phyloP scores from a whole-genome alignment of 2,888 invertebrate genomes.

The Papilio elwesi region DNA sequence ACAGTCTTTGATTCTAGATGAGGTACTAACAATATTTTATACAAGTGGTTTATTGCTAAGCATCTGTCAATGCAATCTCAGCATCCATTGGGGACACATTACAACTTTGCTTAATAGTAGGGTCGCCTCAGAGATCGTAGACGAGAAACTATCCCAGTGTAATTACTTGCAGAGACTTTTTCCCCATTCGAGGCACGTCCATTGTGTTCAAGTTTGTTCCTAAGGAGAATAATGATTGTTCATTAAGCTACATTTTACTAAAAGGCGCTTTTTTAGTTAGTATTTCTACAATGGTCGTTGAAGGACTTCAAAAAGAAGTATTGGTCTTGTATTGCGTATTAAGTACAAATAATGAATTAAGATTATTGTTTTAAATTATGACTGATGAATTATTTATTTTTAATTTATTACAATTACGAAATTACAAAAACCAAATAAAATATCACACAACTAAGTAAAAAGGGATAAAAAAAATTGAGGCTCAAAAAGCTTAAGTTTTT shows the following conservation, averaged over 20 bases:
- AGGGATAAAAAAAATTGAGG: too few relatives aligned
- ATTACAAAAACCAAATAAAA: too few relatives aligned
- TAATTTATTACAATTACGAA: too few relatives aligned
- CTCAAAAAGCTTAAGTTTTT: too few relatives aligned
- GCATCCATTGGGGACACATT: constrained; percentile 18
- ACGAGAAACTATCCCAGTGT: constrained; percentile 24
- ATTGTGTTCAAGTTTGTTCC: constrained; percentile 19
- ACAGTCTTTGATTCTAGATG: neutral
- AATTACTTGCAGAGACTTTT: constrained; percentile 29
- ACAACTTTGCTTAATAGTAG: constrained; percentile 24
- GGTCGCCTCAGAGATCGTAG: constrained; percentile 1
- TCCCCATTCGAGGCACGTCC: constrained; percentile 24
- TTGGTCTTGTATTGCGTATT: too few relatives aligned
- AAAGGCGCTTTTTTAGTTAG: neutral
- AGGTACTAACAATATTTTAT: neutral
- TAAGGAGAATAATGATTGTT: constrained; percentile 18
- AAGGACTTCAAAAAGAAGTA: neutral
- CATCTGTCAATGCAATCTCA: constrained; percentile 9
- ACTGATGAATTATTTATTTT: too few relatives aligned
- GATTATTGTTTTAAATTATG: too few relatives aligned
- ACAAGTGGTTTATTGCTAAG: neutral
- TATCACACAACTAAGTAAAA: too few relatives aligned
- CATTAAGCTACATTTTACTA: constrained; percentile 11
- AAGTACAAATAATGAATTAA: too few relatives aligned
- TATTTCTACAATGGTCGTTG: neutral